These are phyloP conservation scores for Melanargia galathea DNA, from an alignment of 2,888 invertebrate genomes.

Conservation along the genomic window DNA sequence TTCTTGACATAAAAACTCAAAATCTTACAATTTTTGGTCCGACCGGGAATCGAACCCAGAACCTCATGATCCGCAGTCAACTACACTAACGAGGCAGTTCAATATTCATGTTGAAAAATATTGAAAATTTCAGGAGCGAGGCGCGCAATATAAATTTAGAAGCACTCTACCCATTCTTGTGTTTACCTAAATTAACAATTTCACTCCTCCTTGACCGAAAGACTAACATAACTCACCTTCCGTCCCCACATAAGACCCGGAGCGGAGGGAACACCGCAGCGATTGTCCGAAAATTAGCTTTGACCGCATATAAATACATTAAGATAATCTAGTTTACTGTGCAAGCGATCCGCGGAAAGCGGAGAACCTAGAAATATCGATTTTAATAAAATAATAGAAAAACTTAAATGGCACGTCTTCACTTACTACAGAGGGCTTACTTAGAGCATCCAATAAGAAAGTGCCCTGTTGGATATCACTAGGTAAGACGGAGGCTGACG, in stretches of 20 bases:
- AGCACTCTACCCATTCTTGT: background rate
- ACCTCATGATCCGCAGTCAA: too few relatives aligned
- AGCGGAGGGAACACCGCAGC: conserved; percentile 56
- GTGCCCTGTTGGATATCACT: too few relatives aligned
- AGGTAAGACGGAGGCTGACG: too few relatives aligned
- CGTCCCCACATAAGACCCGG: conserved; percentile 46
- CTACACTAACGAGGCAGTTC: too few relatives aligned
- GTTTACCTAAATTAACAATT: conserved; percentile 32
- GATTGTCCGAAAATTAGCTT: conserved; percentile 80
- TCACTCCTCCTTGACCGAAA: conserved; percentile 41
- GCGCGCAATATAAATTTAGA: background rate
- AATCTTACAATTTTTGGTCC: too few relatives aligned
- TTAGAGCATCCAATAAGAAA: too few relatives aligned
- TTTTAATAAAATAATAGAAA: too few relatives aligned
- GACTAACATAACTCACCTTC: conserved; percentile 46
- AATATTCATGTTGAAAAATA: background rate
- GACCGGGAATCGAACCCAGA: too few relatives aligned
- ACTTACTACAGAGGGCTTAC: too few relatives aligned
- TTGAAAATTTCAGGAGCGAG: background rate
- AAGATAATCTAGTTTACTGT: conserved; percentile 63
- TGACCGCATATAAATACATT: conserved; percentile 79
- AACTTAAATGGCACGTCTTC: too few relatives aligned
- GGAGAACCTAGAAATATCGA: too few relatives aligned
- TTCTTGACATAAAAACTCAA: too few relatives aligned
- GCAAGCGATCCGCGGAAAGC: conserved; percentile 33